Conservation (phyloP, 2,113 vertebrate species). For the Crotalus viridis region DNA sequence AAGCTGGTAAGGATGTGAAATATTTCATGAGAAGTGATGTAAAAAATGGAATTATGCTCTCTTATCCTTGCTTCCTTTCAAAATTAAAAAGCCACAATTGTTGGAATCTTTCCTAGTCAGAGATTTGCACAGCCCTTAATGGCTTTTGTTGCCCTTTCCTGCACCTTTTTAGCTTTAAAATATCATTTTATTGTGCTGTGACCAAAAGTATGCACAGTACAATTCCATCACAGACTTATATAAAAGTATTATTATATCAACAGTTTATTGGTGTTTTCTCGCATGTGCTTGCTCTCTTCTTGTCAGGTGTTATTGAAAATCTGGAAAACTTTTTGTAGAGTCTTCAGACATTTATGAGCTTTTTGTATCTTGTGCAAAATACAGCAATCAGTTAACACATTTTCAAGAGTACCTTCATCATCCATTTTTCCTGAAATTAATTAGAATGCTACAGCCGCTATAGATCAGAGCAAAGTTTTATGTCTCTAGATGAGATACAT, state of each 20-base stretch:
- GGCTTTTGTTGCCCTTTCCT: not conserved
- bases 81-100: not conserved
- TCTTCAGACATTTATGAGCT: conserved; percentile 49
- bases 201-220: not conserved
- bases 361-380: conserved; percentile 38
- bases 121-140: not conserved
- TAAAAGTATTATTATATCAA: not conserved
- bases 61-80: not conserved
- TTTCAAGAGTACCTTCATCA: conserved; percentile 44
- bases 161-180: not conserved
- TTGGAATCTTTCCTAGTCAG: not conserved
- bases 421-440: conserved; percentile 49
- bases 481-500: conserved; percentile 49
- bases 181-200: not conserved
- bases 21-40: not conserved
- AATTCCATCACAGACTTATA: not conserved
- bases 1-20: not conserved
- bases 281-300: conserved; percentile 14
- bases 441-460: conserved; percentile 40
- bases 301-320: conserved; percentile 34
- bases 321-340: conserved; percentile 46
- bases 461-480: conserved; percentile 43
- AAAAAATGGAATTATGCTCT: not conserved
- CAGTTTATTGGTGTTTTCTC: conserved; percentile 22
- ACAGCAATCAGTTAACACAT: conserved; percentile 39